Percentiles rank a stretch among this genome's conserved stretches.
These are phyloP conservation scores for Dryoscopus gambensis DNA, from an alignment of 2,113 vertebrate genomes.

Conservation along the genomic window DNA sequence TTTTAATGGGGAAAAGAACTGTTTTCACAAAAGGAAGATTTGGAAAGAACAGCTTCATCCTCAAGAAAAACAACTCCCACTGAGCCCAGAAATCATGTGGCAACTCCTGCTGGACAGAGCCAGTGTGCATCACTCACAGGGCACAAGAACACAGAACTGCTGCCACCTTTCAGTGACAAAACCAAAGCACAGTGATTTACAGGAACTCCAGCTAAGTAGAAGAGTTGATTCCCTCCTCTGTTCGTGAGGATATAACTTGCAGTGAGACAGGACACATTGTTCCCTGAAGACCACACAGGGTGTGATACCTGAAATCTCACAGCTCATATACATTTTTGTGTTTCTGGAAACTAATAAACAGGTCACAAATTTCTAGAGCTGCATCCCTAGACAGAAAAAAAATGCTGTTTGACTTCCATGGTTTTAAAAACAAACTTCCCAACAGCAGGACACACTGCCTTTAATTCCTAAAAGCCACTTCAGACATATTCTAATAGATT, in stretches of 20 bases:
- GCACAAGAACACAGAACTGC: neutral
- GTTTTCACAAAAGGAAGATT: neutral
- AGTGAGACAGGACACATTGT: neutral
- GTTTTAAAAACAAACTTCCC: neutral
- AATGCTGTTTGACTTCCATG: neutral
- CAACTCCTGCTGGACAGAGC: neutral
- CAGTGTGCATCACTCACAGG: fast-evolving
- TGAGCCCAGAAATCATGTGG: neutral
- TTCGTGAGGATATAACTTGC: neutral
- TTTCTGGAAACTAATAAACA: neutral
- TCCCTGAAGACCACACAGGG: neutral
- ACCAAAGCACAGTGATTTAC: neutral
- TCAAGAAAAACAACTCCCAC: neutral
- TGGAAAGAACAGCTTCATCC: slow-evolving; percentile 20
- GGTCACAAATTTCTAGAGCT: neutral
- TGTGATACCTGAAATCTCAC: neutral
- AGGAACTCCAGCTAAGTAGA: neutral
- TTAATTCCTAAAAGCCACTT: neutral
- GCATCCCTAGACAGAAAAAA: neutral
- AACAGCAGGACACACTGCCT: neutral
- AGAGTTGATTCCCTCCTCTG: neutral
- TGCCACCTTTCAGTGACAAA: neutral
- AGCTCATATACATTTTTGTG: neutral
- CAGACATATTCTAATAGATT: neutral
- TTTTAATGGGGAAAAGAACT: neutral